A percentile compares a stretch with the other conserved stretches of the same genome.
Evolutionary conservation across 2,888 invertebrate species (phyloP).

Genomic region (Tortrix viridana): DNA sequence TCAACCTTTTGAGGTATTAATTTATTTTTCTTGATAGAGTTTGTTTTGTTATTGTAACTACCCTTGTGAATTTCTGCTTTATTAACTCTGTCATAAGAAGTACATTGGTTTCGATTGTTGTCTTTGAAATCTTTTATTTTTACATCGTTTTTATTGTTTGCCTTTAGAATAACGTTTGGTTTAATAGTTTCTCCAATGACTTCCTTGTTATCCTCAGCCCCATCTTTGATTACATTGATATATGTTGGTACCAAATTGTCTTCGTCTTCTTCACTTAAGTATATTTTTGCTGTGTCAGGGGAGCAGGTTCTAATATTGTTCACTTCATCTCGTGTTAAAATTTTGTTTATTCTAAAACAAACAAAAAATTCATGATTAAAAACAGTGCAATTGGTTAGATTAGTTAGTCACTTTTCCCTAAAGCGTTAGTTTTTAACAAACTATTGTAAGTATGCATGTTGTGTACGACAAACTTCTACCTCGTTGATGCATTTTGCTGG

Average conservation of each 20-base stretch:
- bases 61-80: slow-evolving; percentile 25
- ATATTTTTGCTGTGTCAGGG: slow-evolving; percentile 20
- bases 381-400: background rate
- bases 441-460: too few species aligned
- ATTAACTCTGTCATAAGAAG: slow-evolving; percentile 32
- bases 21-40: slow-evolving; percentile 40
- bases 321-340: slow-evolving; percentile 7
- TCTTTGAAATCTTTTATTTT: slow-evolving; percentile 14
- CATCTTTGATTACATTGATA: slow-evolving; percentile 21
- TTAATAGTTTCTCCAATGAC: background rate
- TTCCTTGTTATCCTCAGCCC: slow-evolving; percentile 11
- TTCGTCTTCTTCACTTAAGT: slow-evolving; percentile 34
- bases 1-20: slow-evolving; percentile 28
- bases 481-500: slow-evolving; percentile 36
- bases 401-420: background rate
- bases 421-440: background rate
- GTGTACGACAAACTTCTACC: slow-evolving; percentile 35
- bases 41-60: slow-evolving; percentile 40
- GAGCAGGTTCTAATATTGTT: slow-evolving; percentile 1
- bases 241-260: slow-evolving; percentile 18
- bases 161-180: slow-evolving; percentile 2
- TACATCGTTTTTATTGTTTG: background rate
- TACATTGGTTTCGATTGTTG: slow-evolving; percentile 38
- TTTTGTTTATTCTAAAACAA: slow-evolving; percentile 17
- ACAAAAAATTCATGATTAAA: background rate